Evolutionary conservation across 2,797 vertebrate species (phyloP).

Genomic region (Falco berigora): DNA sequence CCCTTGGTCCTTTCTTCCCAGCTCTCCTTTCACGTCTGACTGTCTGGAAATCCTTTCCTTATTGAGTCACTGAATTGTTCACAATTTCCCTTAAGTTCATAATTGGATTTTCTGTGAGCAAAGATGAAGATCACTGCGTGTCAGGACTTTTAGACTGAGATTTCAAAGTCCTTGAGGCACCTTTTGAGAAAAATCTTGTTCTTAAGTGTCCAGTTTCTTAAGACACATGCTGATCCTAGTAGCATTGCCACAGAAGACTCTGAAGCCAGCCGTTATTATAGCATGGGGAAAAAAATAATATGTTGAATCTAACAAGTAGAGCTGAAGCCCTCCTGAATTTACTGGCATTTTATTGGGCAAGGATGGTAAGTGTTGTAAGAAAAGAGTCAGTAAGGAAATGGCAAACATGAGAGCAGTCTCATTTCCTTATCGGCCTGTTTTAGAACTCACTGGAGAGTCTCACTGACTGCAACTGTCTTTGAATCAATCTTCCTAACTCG

Average conservation of each 20-base stretch:
- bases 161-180: neutral
- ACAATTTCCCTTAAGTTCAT: conserved; percentile 4
- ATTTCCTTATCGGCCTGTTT: conserved; percentile 12
- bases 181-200: neutral
- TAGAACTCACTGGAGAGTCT: conserved; percentile 27
- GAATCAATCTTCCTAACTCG: neutral
- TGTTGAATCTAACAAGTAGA: neutral
- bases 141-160: neutral
- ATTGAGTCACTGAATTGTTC: conserved; percentile 21
- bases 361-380: conserved; percentile 4
- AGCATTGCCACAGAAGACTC: neutral
- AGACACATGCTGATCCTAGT: neutral
- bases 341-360: neutral
- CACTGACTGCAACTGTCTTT: neutral
- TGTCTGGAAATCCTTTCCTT: conserved; percentile 26
- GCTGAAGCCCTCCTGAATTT: neutral
- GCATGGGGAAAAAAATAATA: neutral
- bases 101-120: neutral
- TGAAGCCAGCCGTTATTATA: neutral
- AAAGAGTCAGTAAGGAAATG: conserved; percentile 38
- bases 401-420: neutral
- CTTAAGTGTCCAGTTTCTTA: neutral
- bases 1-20: neutral
- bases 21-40: neutral
- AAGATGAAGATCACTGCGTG: neutral